Evolutionary conservation across 1,140 invertebrate genomes (phyloP).

Genomic region (Rhizoglyphus robini): DNA sequence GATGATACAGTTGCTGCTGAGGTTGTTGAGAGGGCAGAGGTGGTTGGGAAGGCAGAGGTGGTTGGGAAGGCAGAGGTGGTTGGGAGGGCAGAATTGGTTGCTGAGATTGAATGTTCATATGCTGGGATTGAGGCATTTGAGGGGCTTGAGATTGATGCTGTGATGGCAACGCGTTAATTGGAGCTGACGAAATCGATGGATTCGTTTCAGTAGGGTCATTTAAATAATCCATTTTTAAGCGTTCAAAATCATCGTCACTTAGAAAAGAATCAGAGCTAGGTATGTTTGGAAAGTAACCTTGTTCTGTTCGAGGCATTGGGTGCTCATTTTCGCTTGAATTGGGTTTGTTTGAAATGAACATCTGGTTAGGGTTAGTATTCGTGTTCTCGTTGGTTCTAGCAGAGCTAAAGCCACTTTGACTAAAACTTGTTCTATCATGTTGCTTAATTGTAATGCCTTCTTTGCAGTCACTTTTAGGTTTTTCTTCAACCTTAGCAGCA

Average conservation of each 20-base stretch:
- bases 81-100: not conserved
- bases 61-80: constrained; percentile 19
- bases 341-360: not conserved
- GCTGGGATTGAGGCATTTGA: not conserved
- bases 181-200: not conserved
- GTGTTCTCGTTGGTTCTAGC: not conserved
- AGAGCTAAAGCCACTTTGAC: not conserved
- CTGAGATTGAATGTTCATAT: not conserved
- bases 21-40: constrained; percentile 55
- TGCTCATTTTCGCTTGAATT: not conserved
- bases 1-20: constrained; percentile 51
- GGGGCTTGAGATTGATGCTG: constrained; percentile 12
- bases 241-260: constrained; percentile 56
- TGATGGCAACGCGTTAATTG: constrained; percentile 16
- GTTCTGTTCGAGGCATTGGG: not conserved
- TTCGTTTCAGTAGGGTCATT: constrained; percentile 6
- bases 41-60: constrained; percentile 17
- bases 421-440: not conserved
- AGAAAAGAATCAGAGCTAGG: constrained; percentile 38
- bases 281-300: constrained; percentile 8
- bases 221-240: constrained; percentile 45
- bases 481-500: not conserved
- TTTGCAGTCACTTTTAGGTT: not conserved
- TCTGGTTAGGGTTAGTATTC: not conserved
- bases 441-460: not conserved